These are phyloP conservation scores for Xanthia icteritia DNA, from an alignment of 2,888 invertebrate species.

Conservation along the genomic window DNA sequence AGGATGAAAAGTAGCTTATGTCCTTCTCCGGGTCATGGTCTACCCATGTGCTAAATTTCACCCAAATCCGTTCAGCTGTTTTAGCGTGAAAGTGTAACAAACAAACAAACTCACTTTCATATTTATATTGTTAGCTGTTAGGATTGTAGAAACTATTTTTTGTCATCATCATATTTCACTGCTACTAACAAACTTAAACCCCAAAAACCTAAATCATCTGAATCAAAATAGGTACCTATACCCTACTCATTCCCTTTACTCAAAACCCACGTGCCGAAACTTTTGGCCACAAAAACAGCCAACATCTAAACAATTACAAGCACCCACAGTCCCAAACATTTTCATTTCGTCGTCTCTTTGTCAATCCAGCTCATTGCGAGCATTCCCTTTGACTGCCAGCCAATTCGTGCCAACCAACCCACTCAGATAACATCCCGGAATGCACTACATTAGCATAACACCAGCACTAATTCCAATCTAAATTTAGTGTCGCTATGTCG, in stretches of 20 bases:
- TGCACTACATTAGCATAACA: constrained; percentile 45
- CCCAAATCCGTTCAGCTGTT: too few species aligned
- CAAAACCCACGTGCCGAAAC: constrained; percentile 1
- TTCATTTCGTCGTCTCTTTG: constrained; percentile 40
- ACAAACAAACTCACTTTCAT: too few species aligned
- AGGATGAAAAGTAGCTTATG: too few species aligned
- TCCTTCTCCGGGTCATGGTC: too few species aligned
- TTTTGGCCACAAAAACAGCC: constrained; percentile 11
- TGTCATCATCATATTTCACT: too few species aligned
- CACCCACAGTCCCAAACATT: constrained; percentile 22
- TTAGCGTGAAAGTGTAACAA: too few species aligned
- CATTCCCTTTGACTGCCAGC: constrained; percentile 48
- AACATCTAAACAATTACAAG: constrained; percentile 24
- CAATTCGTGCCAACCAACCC: constrained; percentile 23
- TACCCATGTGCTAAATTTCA: too few species aligned
- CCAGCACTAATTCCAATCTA: constrained; percentile 31
- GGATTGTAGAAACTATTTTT: too few species aligned
- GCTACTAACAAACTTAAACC: background rate
- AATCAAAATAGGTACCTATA: background rate
- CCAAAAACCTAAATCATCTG: background rate
- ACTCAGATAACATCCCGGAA: constrained; percentile 23
- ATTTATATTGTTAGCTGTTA: too few species aligned
- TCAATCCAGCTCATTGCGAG: constrained; percentile 14
- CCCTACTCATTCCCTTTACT: background rate
- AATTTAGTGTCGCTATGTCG: constrained; percentile 33